Percentiles rank a stretch among this genome's conserved stretches.
These are phyloP conservation scores for Drosophila miranda DNA, from an alignment of 1,140 invertebrate genomes.

Conservation along the genomic window DNA sequence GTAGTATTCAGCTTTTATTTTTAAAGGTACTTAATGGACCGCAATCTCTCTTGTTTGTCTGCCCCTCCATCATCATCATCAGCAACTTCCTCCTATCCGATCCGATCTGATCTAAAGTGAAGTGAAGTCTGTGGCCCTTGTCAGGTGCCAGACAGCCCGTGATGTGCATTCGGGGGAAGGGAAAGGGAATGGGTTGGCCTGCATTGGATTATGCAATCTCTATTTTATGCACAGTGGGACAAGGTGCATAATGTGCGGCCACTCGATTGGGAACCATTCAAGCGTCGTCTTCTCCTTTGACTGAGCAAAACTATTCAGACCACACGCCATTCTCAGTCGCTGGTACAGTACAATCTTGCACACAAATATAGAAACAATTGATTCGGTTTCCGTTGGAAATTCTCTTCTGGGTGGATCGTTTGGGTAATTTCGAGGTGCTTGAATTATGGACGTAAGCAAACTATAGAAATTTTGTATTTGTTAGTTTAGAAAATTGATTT, in stretches of 20 bases:
- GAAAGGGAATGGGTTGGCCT: neutral
- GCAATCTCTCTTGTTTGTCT: conserved; percentile 49
- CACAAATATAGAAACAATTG: conserved; percentile 38
- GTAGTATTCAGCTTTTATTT: conserved; percentile 74
- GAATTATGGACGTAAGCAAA: conserved; percentile 30
- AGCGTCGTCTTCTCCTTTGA: conserved; percentile 46
- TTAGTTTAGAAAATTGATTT: conserved; percentile 37
- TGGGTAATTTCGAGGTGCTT: neutral
- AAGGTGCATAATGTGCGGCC: conserved; percentile 25
- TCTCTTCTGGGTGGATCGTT: conserved; percentile 9
- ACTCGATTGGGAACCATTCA: conserved; percentile 62
- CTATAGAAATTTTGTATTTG: conserved; percentile 25
- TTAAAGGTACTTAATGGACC: conserved; percentile 80
- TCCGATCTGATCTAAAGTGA: conserved; percentile 8
- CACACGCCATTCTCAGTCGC: no score
- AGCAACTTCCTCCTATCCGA: conserved; percentile 42
- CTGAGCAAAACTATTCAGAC: no score
- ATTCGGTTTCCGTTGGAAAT: conserved; percentile 26
- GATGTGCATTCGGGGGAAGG: conserved; percentile 29
- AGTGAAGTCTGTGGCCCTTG: conserved; percentile 30
- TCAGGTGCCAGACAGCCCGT: conserved; percentile 63
- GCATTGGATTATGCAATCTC: conserved; percentile 58
- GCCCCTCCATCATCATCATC: conserved; percentile 24
- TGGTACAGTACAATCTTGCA: neutral
- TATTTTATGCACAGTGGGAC: conserved; percentile 36